Percentiles rank a stretch among this genome's conserved stretches.
Evolutionary conservation across 1,140 invertebrate species (phyloP).

Genomic region (Cotesia chilonis): DNA sequence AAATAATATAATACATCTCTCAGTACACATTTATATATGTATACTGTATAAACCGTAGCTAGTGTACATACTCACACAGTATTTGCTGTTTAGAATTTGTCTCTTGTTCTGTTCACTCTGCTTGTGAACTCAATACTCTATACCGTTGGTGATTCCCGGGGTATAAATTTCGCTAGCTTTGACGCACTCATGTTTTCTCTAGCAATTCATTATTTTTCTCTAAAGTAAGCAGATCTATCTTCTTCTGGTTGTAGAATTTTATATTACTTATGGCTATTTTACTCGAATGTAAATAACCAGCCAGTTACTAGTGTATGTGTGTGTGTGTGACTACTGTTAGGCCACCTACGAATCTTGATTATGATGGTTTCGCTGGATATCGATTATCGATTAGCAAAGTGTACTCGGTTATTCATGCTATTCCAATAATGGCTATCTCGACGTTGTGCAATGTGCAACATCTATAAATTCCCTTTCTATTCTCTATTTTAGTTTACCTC

Average conservation of each 20-base stretch:
- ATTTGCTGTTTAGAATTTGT: not conserved
- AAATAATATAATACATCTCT: too few species aligned
- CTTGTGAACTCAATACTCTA: not conserved
- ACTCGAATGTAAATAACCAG: too few species aligned
- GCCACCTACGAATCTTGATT: conserved; percentile 33
- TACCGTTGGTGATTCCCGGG: not conserved
- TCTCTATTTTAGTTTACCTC: not conserved
- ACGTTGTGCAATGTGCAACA: conserved; percentile 28
- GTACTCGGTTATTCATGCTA: conserved; percentile 30
- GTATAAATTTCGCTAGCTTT: not conserved
- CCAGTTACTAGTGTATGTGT: too few species aligned
- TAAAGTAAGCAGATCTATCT: too few species aligned
- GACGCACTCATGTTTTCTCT: not conserved
- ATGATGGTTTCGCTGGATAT: conserved; percentile 34
- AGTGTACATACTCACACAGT: too few species aligned
- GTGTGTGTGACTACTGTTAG: not conserved
- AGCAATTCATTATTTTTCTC: conserved; percentile 6
- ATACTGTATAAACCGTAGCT: too few species aligned
- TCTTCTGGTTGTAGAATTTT: too few species aligned
- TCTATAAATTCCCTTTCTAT: conserved; percentile 26
- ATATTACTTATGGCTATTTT: too few species aligned
- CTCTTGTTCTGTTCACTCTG: not conserved
- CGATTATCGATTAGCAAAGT: conserved; percentile 39
- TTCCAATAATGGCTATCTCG: conserved; percentile 34
- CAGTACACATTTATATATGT: too few species aligned